Conservation (phyloP, 2,113 vertebrate species). For the Haemorhous mexicanus region DNA sequence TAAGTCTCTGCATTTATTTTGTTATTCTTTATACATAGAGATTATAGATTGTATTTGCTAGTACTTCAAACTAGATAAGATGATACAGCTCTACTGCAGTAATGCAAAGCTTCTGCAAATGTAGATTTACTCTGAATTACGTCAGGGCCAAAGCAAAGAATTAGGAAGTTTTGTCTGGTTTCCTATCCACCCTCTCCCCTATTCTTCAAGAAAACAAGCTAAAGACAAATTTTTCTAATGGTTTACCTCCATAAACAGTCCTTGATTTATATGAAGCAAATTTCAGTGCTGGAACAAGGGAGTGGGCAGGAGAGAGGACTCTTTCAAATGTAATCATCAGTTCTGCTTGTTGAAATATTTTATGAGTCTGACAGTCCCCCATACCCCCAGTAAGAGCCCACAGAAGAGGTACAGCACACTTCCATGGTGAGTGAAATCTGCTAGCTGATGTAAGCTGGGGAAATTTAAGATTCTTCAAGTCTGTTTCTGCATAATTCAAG, state of each 20-base stretch:
- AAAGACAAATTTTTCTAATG: neutral
- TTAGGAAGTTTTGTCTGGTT: neutral
- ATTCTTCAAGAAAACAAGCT: neutral
- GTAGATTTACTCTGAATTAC: neutral
- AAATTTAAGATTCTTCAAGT: neutral
- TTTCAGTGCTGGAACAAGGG: neutral
- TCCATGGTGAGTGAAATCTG: neutral
- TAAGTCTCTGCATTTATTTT: neutral
- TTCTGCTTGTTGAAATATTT: neutral
- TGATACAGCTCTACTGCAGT: neutral
- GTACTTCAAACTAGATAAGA: neutral
- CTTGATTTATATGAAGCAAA: neutral
- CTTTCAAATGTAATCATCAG: neutral
- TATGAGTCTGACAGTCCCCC: neutral
- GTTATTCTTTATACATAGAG: neutral
- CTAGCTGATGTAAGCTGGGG: neutral
- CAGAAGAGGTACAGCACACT: neutral
- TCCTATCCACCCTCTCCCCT: neutral
- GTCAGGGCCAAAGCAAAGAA: neutral
- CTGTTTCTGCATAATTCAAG: neutral
- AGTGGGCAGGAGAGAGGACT: neutral
- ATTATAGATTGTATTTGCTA: neutral
- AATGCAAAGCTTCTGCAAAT: neutral
- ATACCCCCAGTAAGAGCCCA: fast-evolving
- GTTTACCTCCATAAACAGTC: neutral